phyloP scores from a whole-genome alignment of 2,888 invertebrate species.

The Lasiommata megera region DNA sequence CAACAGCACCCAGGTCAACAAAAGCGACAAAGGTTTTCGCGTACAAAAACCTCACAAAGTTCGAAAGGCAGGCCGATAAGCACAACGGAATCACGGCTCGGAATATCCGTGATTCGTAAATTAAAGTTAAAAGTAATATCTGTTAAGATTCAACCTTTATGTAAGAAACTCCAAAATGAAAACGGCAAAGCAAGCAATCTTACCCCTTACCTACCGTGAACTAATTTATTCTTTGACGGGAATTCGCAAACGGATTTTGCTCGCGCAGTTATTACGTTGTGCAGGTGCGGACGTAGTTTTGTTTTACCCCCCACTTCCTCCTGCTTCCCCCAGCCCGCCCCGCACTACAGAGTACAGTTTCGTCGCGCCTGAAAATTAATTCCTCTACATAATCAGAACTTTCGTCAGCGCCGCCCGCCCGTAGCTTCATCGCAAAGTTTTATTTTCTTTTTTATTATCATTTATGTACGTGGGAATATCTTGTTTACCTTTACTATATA shows the following conservation, averaged over 20 bases:
- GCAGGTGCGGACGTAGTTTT: slow-evolving; percentile 75
- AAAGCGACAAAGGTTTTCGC: too few species aligned
- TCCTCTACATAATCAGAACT: slow-evolving; percentile 81
- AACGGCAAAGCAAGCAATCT: slow-evolving; percentile 25
- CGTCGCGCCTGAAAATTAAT: slow-evolving; percentile 80
- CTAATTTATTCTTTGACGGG: slow-evolving; percentile 39
- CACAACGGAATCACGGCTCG: too few species aligned
- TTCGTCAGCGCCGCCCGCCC: slow-evolving; percentile 55
- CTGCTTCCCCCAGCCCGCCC: slow-evolving; percentile 34
- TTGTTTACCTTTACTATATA: too few species aligned
- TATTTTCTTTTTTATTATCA: slow-evolving; percentile 9
- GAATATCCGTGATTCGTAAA: too few species aligned
- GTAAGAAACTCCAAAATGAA: slow-evolving; percentile 27
- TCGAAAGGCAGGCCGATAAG: too few species aligned
- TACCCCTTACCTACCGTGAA: slow-evolving; percentile 23
- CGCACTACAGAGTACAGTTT: slow-evolving; percentile 64
- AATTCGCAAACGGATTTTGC: slow-evolving; percentile 62
- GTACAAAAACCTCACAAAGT: too few species aligned
- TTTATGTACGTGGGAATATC: background rate
- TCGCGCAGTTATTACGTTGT: slow-evolving; percentile 58
- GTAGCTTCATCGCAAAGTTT: slow-evolving; percentile 55
- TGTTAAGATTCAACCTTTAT: background rate
- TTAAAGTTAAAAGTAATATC: background rate
- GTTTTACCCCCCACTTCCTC: slow-evolving; percentile 47
- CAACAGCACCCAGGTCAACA: too few species aligned